Conservation (phyloP, 2,888 invertebrate genomes). For the Thyatira batis region DNA sequence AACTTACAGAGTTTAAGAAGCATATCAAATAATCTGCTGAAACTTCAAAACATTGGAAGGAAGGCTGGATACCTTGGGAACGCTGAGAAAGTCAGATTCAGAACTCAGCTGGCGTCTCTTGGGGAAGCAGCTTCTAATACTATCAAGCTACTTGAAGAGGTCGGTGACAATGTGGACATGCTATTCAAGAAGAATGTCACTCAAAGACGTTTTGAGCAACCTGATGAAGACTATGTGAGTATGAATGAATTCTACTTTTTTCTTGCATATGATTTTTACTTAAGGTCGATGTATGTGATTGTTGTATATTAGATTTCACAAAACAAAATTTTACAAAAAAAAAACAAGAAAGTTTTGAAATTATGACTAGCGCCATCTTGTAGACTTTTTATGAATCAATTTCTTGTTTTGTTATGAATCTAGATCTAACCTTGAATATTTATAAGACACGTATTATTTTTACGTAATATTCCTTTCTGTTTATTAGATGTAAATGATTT, state of each 20-base stretch:
- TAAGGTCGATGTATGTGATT: too few relatives aligned
- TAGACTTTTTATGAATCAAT: too few relatives aligned
- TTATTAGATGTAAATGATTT: neutral
- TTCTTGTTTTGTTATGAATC: neutral
- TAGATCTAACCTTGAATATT: neutral
- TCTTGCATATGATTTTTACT: neutral
- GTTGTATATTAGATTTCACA: too few relatives aligned
- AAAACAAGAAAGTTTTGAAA: too few relatives aligned
- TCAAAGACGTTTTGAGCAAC: slow-evolving; percentile 47
- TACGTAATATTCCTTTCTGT: too few relatives aligned
- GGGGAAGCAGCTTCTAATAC: slow-evolving; percentile 82
- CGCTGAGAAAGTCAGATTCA: slow-evolving; percentile 81
- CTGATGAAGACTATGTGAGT: slow-evolving; percentile 57
- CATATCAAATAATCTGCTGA: slow-evolving; percentile 81
- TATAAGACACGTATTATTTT: neutral
- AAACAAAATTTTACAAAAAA: too few relatives aligned
- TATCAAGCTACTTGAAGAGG: slow-evolving; percentile 79
- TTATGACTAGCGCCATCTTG: too few relatives aligned
- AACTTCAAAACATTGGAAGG: slow-evolving; percentile 84
- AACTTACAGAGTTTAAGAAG: slow-evolving; percentile 83
- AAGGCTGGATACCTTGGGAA: slow-evolving; percentile 79
- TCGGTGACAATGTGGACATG: slow-evolving; percentile 76
- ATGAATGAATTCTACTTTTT: neutral
- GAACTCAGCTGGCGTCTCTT: slow-evolving; percentile 78
- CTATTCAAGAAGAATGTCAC: slow-evolving; percentile 60